Conservation (phyloP, 2,797 vertebrate genomes). For the Melanotaenia pygmaea region DNA sequence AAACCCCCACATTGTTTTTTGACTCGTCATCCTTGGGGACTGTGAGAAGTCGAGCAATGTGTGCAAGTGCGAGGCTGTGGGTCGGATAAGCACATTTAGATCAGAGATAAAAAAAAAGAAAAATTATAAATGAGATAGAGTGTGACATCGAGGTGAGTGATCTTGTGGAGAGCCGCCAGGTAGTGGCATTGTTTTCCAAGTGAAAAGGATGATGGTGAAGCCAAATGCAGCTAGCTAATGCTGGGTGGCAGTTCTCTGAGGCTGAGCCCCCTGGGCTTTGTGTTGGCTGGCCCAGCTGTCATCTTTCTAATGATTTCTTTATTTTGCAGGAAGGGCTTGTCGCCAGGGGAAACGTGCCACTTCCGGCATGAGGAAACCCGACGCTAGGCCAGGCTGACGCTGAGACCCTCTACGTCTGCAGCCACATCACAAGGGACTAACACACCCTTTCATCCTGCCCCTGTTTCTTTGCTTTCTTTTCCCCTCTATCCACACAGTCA, state of each 20-base stretch:
- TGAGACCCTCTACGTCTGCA: slow-evolving; percentile 78
- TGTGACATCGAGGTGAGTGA: slow-evolving; percentile 42
- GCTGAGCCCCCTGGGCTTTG: slow-evolving; percentile 58
- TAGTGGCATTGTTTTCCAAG: slow-evolving; percentile 65
- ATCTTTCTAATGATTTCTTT: slow-evolving; percentile 90
- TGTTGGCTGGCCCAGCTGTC: slow-evolving; percentile 81
- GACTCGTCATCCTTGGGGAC: slow-evolving; percentile 49
- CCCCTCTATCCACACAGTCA: slow-evolving; percentile 82
- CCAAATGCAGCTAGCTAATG: slow-evolving; percentile 71
- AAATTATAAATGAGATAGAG: slow-evolving; percentile 49
- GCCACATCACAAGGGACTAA: slow-evolving; percentile 82
- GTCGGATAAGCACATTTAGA: slow-evolving; percentile 53
- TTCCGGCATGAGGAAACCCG: slow-evolving; percentile 85
- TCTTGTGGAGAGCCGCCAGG: slow-evolving; percentile 13
- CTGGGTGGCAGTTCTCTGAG: slow-evolving; percentile 80
- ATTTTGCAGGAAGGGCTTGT: slow-evolving; percentile 89
- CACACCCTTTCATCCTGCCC: slow-evolving; percentile 83
- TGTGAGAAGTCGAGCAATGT: slow-evolving; percentile 35
- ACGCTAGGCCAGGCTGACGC: slow-evolving; percentile 72
- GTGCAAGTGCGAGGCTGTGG: slow-evolving; percentile 34
- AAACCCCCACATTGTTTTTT: slow-evolving; percentile 38
- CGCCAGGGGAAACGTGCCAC: slow-evolving; percentile 84
- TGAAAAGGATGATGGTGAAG: slow-evolving; percentile 61
- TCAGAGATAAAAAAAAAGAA: slow-evolving; percentile 57
- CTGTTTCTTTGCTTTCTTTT: slow-evolving; percentile 83